These are phyloP conservation scores for Bemisia tabaci DNA, from an alignment of 1,140 invertebrate genomes.

Conservation along the genomic window DNA sequence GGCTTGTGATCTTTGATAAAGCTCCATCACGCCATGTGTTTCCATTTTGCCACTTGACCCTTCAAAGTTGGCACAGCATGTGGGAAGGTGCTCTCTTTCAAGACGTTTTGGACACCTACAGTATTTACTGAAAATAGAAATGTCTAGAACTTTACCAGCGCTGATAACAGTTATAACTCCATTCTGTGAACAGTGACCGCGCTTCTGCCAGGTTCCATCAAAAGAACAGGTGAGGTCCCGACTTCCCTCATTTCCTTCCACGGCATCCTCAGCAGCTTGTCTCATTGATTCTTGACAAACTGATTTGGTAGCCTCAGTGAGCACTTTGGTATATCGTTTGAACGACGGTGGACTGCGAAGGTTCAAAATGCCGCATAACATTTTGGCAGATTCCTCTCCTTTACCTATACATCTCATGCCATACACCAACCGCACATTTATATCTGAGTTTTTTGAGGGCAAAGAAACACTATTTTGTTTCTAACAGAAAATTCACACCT, in stretches of 20 bases:
- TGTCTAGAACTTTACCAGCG: slow-evolving; percentile 16
- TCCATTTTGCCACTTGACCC: neutral
- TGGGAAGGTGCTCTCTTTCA: neutral
- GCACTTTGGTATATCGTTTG: neutral
- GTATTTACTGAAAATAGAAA: neutral
- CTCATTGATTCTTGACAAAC: slow-evolving; percentile 3
- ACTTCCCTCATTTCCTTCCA: slow-evolving; percentile 10
- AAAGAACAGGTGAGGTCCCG: slow-evolving; percentile 15
- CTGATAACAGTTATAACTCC: slow-evolving; percentile 14
- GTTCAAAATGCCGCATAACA: slow-evolving; percentile 10
- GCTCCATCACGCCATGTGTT: neutral
- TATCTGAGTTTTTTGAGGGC: slow-evolving; percentile 2
- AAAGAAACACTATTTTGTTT: neutral
- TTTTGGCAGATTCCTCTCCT: slow-evolving; percentile 8
- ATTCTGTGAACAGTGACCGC: slow-evolving; percentile 17
- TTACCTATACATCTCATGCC: slow-evolving; percentile 10
- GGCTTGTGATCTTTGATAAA: neutral
- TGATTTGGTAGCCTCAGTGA: neutral
- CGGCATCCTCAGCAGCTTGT: slow-evolving; percentile 8
- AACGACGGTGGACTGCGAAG: neutral
- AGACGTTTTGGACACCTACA: neutral
- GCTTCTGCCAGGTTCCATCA: slow-evolving; percentile 19
- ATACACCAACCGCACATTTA: slow-evolving; percentile 14
- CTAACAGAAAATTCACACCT: neutral
- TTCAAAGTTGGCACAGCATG: neutral